Evolutionary conservation across 2,888 invertebrate genomes (phyloP).

Genomic region (Pandemis cinnamomeana): DNA sequence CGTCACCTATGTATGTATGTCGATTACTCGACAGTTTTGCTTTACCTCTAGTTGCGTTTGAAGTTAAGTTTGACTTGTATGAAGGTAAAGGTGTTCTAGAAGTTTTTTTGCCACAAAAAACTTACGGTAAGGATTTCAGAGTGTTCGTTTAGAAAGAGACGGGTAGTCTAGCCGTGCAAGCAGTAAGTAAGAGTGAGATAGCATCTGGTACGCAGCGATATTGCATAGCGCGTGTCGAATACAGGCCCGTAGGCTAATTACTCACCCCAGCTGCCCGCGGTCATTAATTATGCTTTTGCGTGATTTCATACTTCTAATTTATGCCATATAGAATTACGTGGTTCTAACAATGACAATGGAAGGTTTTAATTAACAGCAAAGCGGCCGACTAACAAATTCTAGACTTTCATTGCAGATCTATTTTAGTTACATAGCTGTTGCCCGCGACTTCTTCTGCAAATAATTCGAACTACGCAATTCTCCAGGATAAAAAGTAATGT

Average conservation of each 20-base stretch:
- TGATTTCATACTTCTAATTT: slow-evolving; percentile 22
- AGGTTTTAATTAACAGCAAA: slow-evolving; percentile 10
- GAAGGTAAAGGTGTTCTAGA: no score
- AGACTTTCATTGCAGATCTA: slow-evolving; percentile 7
- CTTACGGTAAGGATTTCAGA: no score
- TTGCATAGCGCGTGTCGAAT: neutral
- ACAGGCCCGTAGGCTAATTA: neutral
- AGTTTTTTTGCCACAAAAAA: no score
- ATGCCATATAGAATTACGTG: neutral
- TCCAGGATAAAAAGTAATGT: no score
- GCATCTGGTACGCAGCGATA: neutral
- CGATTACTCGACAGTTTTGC: no score
- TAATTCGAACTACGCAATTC: no score
- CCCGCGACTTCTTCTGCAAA: neutral
- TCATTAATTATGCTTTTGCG: slow-evolving; percentile 46
- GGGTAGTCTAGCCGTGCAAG: no score
- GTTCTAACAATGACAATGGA: neutral
- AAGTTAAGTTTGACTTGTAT: no score
- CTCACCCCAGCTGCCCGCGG: slow-evolving; percentile 46
- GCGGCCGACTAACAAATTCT: neutral
- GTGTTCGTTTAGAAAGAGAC: no score
- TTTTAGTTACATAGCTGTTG: neutral
- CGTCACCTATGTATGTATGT: no score
- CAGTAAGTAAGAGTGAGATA: neutral
- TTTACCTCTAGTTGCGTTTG: no score